Evolutionary conservation across 2,797 vertebrate species (phyloP), one percentile per base, ranked within the genome.

Genomic region (Salarias fasciatus): DNA sequence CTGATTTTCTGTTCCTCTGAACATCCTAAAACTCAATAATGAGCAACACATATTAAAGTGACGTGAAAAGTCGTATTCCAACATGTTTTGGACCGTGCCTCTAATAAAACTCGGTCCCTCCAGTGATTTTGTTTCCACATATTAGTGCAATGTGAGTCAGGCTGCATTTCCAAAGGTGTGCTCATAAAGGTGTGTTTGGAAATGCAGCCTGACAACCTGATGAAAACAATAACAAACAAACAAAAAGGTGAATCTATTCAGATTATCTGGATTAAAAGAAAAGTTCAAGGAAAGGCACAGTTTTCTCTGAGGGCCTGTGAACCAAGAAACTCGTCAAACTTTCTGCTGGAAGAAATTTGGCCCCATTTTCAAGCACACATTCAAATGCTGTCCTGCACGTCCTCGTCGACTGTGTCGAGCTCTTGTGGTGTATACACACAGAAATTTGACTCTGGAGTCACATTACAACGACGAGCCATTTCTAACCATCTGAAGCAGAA

Each of bases 81-180:
- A 58, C 51, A 24, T 45, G 38, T 49, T 50, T 41, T n/a, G 2
- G 15, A 40, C 2, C 9, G 35, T 36, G 29, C 51, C 47, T 56
- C 6, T 37, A 28, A 71, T 45, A 11, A 15, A 35, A 13, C 2
- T 1, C 12, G 28, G 5, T 7, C 43, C 65, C 71, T 72, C 66
- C 28, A 68, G 71, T 24, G 67, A 60, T 55, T 18, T 57, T 51
- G 40, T 64, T 54, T 54, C 43, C 42, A 41, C 29, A 46, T 48
- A n/a, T 0, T 1, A 6, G 43, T 63, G 38, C 50, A 70, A 33
- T 45, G 70, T 60, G 44, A 43, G 59, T 46, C 51, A 74, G 60
- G 42, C 51, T 71, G 74, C 18, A 24, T 64, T 66, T 70, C 48
- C 15, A 12, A 29, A 55, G 72, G 79, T 43, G 61, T 86, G 77